Evolutionary conservation across 2,113 vertebrate genomes (phyloP).

Genomic region (Climacteris rufus): DNA sequence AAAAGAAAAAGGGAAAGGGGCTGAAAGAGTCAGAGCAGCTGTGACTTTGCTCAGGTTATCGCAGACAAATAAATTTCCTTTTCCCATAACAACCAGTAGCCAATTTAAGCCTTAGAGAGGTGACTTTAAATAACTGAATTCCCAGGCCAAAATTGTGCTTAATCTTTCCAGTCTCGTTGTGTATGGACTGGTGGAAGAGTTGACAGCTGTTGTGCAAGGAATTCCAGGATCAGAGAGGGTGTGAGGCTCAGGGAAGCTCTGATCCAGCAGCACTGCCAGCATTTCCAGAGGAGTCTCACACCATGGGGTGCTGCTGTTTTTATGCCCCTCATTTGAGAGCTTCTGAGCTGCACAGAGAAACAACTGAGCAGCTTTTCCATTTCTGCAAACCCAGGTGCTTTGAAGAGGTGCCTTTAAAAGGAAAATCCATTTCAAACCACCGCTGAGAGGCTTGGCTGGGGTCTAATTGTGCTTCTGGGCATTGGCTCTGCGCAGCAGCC

Average conservation of each 20-base stretch:
- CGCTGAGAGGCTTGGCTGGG: neutral
- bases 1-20: neutral
- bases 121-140: neutral
- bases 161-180: neutral
- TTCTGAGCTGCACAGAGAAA: neutral
- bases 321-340: neutral
- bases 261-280: neutral
- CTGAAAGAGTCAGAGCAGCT: neutral
- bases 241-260: neutral
- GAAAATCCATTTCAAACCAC: neutral
- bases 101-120: neutral
- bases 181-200: neutral
- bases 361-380: neutral
- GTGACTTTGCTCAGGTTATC: neutral
- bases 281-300: neutral
- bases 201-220: neutral
- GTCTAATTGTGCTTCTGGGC: slow-evolving; percentile 6
- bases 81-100: neutral
- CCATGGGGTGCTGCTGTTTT: neutral
- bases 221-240: fast-evolving
- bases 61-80: neutral
- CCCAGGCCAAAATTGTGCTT: fast-evolving
- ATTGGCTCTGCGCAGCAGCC: slow-evolving; percentile 19
- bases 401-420: neutral
- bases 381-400: slow-evolving; percentile 38